phyloP scores from a whole-genome alignment of 2,797 vertebrate species.

The Schizopygopsis malacanthus region DNA sequence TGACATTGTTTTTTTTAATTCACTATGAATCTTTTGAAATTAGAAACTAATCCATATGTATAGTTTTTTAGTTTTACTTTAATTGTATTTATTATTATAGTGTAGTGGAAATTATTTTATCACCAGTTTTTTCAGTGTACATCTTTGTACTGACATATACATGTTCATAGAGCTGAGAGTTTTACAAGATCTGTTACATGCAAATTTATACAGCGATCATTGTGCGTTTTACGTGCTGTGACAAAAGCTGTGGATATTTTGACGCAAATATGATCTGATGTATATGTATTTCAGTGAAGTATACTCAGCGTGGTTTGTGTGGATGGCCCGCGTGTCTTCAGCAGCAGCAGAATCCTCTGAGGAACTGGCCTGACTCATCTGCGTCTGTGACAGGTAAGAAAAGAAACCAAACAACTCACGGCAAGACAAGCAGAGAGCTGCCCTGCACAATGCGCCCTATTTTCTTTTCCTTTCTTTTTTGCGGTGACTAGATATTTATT shows the following conservation, averaged over 20 bases:
- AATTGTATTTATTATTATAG: background rate
- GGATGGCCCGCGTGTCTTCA: slow-evolving; percentile 43
- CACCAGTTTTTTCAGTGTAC: background rate
- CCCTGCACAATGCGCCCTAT: slow-evolving; percentile 52
- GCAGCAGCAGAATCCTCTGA: slow-evolving; percentile 45
- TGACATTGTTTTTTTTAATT: background rate
- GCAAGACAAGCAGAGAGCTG: slow-evolving; percentile 52
- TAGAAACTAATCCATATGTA: slow-evolving; percentile 55
- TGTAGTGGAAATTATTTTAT: background rate
- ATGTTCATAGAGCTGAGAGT: background rate
- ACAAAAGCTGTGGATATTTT: slow-evolving; percentile 40
- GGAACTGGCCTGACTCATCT: slow-evolving; percentile 43
- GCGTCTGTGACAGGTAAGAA: slow-evolving; percentile 60
- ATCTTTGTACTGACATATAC: background rate
- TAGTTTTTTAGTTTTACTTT: background rate
- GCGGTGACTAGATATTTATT: slow-evolving; percentile 72
- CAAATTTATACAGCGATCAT: background rate
- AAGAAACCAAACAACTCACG: slow-evolving; percentile 54
- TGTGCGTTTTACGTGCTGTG: slow-evolving; percentile 15
- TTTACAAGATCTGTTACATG: background rate
- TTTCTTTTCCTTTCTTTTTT: slow-evolving; percentile 43
- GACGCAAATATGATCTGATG: slow-evolving; percentile 46
- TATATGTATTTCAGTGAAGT: slow-evolving; percentile 65
- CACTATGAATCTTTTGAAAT: slow-evolving; percentile 46
- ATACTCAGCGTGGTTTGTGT: slow-evolving; percentile 49